These are phyloP conservation scores for Acipenser transmontanus DNA, from an alignment of 2,797 vertebrate species.

Conservation along the genomic window DNA sequence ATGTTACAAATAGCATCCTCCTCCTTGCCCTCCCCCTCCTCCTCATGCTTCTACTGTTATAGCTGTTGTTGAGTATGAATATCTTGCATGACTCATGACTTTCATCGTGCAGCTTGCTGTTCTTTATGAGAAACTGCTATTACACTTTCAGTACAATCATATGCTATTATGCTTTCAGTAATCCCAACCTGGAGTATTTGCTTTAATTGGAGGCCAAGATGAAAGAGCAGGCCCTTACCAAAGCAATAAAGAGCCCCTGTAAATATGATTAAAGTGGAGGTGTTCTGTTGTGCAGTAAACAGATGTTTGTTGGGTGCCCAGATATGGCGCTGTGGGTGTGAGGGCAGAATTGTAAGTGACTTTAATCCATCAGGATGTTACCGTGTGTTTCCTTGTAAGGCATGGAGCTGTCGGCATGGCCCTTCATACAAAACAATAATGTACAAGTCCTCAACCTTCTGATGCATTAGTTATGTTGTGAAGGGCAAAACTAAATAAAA, in stretches of 20 bases:
- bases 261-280: constrained; percentile 10
- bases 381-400: neutral
- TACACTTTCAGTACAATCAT: neutral
- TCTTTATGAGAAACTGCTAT: neutral
- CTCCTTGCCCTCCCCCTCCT: too few relatives aligned
- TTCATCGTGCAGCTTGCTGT: neutral
- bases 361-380: neutral
- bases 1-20: too few relatives aligned
- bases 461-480: neutral
- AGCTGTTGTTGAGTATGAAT: neutral
- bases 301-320: neutral
- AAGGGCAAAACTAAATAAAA: neutral
- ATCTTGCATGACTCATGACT: neutral
- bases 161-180: neutral
- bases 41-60: neutral
- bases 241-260: constrained; percentile 2
- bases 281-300: neutral
- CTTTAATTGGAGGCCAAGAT: constrained; percentile 1
- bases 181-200: neutral
- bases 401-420: neutral
- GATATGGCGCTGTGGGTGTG: neutral
- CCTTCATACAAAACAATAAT: neutral
- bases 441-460: neutral
- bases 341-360: neutral
- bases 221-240: constrained; percentile 2